Evolutionary conservation across 2,797 vertebrate genomes (phyloP).

Genomic region (Argya squamiceps): DNA sequence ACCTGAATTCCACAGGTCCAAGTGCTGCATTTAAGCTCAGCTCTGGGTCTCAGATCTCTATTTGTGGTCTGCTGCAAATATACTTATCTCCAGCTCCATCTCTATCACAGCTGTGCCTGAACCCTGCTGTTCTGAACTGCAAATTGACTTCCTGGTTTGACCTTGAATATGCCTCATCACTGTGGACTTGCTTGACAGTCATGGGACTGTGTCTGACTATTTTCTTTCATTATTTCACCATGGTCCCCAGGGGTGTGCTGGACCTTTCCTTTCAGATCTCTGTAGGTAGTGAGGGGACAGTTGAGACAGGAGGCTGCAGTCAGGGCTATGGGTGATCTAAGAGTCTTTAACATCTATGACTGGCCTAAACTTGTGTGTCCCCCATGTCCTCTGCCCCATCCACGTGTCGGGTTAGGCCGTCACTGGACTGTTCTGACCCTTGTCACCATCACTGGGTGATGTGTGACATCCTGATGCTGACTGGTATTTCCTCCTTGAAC

Average conservation of each 20-base stretch:
- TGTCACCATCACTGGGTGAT: fast-evolving
- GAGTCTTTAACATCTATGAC: not conserved
- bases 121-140: not conserved
- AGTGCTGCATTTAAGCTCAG: not conserved
- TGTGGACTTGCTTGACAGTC: not conserved
- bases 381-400: fast-evolving
- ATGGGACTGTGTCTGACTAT: not conserved
- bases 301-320: not conserved
- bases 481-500: not conserved
- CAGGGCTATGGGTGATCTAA: not conserved
- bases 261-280: not conserved
- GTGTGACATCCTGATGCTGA: not conserved
- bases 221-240: not conserved
- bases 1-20: not conserved
- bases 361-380: not conserved
- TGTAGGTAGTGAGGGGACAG: not conserved
- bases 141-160: not conserved
- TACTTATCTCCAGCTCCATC: not conserved
- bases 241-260: not conserved
- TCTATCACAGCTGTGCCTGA: not conserved
- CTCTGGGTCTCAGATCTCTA: not conserved
- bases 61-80: not conserved
- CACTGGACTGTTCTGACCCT: not conserved
- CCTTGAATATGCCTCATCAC: not conserved
- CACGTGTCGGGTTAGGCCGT: not conserved